Evolutionary conservation across 2,888 invertebrate species (phyloP).

Genomic region (Lagria hirta): DNA sequence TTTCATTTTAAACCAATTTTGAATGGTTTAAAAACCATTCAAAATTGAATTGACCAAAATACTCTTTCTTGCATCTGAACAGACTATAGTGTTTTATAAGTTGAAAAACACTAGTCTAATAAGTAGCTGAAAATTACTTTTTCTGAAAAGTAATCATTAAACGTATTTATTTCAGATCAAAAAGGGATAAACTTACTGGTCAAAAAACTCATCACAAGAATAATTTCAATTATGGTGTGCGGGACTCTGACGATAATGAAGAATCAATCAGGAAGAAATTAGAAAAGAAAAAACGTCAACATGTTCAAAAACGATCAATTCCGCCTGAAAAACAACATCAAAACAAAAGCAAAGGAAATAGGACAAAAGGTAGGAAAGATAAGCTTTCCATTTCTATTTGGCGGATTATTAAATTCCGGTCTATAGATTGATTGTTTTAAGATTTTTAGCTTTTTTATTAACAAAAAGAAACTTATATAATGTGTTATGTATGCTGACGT

Average conservation of each 20-base stretch:
- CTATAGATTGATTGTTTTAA: constrained; percentile 19
- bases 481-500: not conserved
- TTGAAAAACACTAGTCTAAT: too few species aligned
- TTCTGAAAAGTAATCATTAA: too few species aligned
- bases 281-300: constrained; percentile 30
- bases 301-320: constrained; percentile 30
- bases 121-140: too few species aligned
- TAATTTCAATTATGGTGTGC: constrained; percentile 28
- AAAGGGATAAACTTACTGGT: too few species aligned
- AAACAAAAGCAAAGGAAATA: constrained; percentile 24
- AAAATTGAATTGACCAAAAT: too few species aligned
- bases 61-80: too few species aligned
- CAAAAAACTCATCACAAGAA: too few species aligned
- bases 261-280: constrained; percentile 27
- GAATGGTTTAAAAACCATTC: too few species aligned
- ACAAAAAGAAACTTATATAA: not conserved
- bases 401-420: constrained; percentile 21
- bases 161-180: too few species aligned
- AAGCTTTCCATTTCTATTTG: constrained; percentile 16
- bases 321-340: constrained; percentile 22
- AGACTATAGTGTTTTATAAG: too few species aligned
- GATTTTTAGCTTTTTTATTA: constrained; percentile 15
- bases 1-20: too few species aligned
- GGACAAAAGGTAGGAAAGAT: constrained; percentile 32
- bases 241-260: constrained; percentile 30